Conservation (phyloP, 2,113 vertebrate genomes). For the Plectropomus leopardus region DNA sequence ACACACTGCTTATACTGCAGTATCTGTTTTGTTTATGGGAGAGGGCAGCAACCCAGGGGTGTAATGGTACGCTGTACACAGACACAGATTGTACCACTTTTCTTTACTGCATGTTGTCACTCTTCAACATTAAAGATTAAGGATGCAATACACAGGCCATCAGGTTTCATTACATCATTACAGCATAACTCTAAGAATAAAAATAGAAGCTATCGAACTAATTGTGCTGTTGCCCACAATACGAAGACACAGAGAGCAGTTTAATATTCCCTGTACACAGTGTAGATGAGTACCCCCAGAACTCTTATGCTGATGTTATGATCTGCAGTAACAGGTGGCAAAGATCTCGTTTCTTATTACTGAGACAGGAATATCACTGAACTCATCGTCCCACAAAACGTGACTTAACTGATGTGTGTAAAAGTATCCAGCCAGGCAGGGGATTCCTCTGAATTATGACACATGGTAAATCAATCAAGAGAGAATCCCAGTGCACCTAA, state of each 20-base stretch:
- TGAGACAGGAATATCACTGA: conserved; percentile 5
- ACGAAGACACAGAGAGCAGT: not conserved
- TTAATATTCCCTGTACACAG: not conserved
- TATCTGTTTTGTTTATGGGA: not conserved
- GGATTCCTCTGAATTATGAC: not conserved
- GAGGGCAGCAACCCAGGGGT: not conserved
- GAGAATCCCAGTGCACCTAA: too few species aligned
- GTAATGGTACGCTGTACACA: not conserved
- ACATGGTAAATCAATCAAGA: not conserved
- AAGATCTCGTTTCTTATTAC: conserved; percentile 10
- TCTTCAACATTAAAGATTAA: not conserved
- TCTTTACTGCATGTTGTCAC: not conserved
- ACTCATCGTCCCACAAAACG: not conserved
- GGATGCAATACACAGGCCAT: not conserved
- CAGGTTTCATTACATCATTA: not conserved
- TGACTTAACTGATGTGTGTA: not conserved
- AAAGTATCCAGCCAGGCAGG: not conserved
- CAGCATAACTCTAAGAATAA: not conserved
- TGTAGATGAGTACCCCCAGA: not conserved
- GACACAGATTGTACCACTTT: not conserved
- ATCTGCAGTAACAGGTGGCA: conserved; percentile 39
- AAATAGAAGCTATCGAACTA: not conserved
- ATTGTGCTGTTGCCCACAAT: not conserved
- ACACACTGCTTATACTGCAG: not conserved
- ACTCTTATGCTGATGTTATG: not conserved